Evolutionary conservation across 1,140 invertebrate genomes (phyloP).

Genomic region (Colletes gigas): DNA sequence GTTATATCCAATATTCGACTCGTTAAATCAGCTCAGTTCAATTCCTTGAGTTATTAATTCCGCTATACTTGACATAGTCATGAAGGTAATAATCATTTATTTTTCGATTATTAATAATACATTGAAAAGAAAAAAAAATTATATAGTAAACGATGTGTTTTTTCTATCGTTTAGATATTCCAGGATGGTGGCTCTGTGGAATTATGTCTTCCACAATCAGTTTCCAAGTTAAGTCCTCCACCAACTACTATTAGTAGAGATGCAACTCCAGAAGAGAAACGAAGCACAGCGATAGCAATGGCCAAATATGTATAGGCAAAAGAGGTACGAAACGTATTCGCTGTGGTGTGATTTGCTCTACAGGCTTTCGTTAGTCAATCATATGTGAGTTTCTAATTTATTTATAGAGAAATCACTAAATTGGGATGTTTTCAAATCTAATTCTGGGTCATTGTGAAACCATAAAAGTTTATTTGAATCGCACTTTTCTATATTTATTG

Average conservation of each 20-base stretch:
- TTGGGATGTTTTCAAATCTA: background rate
- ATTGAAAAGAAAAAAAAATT: conserved; percentile 9
- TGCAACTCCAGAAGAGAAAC: conserved; percentile 78
- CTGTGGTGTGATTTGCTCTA: conserved; percentile 98
- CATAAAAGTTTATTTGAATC: too few species aligned
- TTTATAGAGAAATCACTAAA: background rate
- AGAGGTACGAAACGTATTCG: conserved; percentile 93
- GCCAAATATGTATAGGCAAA: conserved; percentile 84
- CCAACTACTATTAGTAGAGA: conserved; percentile 62
- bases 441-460: background rate
- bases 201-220: conserved; percentile 90
- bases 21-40: conserved; percentile 93
- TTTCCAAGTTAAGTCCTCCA: conserved; percentile 83
- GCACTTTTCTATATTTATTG: background rate
- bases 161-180: conserved; percentile 83
- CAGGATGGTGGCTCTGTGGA: conserved; percentile 89
- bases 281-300: conserved; percentile 82
- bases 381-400: conserved; percentile 85
- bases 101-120: conserved; percentile 4
- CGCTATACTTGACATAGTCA: conserved; percentile 84
- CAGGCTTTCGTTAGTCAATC: conserved; percentile 96
- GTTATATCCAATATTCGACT: conserved; percentile 92
- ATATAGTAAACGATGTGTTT: background rate
- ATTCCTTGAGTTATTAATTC: conserved; percentile 96
- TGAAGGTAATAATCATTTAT: conserved; percentile 58